A percentile compares a stretch with the other conserved stretches of the same genome.
phyloP scores from a whole-genome alignment of 2,888 invertebrate species.

The Diplolepis rosae region DNA sequence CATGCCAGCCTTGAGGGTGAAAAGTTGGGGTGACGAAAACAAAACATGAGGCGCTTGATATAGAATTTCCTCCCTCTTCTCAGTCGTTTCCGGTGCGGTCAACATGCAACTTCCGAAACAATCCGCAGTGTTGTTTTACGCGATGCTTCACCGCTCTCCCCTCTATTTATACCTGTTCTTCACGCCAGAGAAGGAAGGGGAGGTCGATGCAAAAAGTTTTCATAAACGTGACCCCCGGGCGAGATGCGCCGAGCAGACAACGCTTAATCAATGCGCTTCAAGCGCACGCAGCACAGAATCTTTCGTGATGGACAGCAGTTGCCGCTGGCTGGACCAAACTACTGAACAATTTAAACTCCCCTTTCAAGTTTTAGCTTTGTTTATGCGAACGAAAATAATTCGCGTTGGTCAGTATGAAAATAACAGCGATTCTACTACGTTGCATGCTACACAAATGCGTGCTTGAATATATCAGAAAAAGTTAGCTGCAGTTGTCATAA shows the following conservation, averaged over 20 bases:
- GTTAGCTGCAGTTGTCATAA: neutral
- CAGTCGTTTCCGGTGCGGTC: slow-evolving; percentile 48
- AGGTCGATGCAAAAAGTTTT: slow-evolving; percentile 66
- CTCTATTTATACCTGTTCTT: slow-evolving; percentile 22
- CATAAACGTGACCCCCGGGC: slow-evolving; percentile 63
- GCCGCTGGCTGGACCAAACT: slow-evolving; percentile 63
- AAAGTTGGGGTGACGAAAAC: neutral
- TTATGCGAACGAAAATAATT: slow-evolving; percentile 68
- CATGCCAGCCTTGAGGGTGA: slow-evolving; percentile 30
- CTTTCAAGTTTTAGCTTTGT: slow-evolving; percentile 70
- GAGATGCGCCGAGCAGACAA: slow-evolving; percentile 61
- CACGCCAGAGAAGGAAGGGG: slow-evolving; percentile 18
- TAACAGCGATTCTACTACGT: neutral
- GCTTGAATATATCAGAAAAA: neutral
- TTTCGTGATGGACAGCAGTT: slow-evolving; percentile 67
- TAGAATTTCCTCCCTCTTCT: slow-evolving; percentile 47
- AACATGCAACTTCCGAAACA: slow-evolving; percentile 39
- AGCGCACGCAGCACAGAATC: slow-evolving; percentile 68
- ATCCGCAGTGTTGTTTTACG: slow-evolving; percentile 49
- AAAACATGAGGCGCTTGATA: slow-evolving; percentile 17
- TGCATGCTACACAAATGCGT: neutral
- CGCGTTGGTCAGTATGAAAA: slow-evolving; percentile 47
- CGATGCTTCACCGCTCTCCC: slow-evolving; percentile 43
- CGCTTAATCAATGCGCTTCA: slow-evolving; percentile 72
- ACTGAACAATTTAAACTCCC: slow-evolving; percentile 69